Conservation (phyloP, 2,797 vertebrate genomes). For the Melanotaenia parkinsoni region DNA sequence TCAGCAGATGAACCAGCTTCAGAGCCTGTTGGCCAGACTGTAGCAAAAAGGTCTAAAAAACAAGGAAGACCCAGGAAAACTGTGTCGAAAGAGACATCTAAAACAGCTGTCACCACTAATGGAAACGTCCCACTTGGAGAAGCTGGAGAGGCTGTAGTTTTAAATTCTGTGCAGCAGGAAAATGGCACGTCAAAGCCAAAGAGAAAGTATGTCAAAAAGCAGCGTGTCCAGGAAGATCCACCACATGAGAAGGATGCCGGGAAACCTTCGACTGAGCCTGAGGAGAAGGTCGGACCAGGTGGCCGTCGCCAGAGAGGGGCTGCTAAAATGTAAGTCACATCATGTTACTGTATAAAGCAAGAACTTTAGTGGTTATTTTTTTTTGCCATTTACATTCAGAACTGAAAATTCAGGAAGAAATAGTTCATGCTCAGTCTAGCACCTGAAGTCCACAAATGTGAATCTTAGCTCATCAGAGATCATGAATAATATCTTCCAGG, state of each 20-base stretch:
- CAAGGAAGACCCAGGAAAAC: conserved; percentile 18
- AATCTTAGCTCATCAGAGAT: too few species aligned
- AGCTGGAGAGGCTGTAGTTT: conserved; percentile 49
- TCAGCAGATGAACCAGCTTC: not conserved
- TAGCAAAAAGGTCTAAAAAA: conserved; percentile 35
- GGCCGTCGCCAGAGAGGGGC: conserved; percentile 89
- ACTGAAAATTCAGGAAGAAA: not conserved
- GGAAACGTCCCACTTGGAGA: conserved; percentile 19
- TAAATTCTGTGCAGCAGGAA: conserved; percentile 57
- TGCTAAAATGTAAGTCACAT: conserved; percentile 86
- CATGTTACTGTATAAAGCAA: not conserved
- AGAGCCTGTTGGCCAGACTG: conserved; percentile 10
- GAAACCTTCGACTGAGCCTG: conserved; percentile 6
- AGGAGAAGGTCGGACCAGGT: conserved; percentile 51
- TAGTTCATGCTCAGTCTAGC: too few species aligned
- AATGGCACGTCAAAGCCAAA: conserved; percentile 76
- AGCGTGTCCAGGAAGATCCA: conserved; percentile 13
- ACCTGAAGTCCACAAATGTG: too few species aligned
- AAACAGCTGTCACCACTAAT: conserved; percentile 10
- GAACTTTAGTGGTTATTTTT: not conserved
- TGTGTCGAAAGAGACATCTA: not conserved
- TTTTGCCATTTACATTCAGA: not conserved
- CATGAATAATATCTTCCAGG: too few species aligned
- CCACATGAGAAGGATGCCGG: conserved; percentile 13
- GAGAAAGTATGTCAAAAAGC: conserved; percentile 60